Evolutionary conservation across 2,888 invertebrate genomes (phyloP), one percentile per base, ranked within the genome.

Genomic region (Orthosia gothica): DNA sequence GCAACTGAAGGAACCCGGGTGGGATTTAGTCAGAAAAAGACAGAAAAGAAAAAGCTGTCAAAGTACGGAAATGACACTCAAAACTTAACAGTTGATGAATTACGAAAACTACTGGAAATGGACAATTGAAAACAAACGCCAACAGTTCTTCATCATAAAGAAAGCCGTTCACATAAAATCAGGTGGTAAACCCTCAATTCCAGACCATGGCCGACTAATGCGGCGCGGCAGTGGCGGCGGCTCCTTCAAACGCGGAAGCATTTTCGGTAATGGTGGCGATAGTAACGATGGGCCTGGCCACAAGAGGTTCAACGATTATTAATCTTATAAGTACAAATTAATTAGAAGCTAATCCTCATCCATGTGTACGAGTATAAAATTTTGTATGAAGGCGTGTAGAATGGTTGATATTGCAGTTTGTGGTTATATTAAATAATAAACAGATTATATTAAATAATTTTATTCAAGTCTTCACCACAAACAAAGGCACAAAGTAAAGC

Each of bases 181-280:
- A 97, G 98, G 98, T 98, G 83, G 97, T 99, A 74, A 98, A 98
- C 92, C 99, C 99, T 65, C 98, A 99, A 92, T 97, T 99, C 62
- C 97, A 98, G 89, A 98, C 98, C 88, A 97, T 99, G 97, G 98
- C 26, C 26, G 26, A 26, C 3, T n/a, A n/a, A n/a, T n/a, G n/a
- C n/a, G n/a, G n/a, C n/a, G n/a, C n/a, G n/a, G n/a, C n/a, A n/a
- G n/a, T n/a, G n/a, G n/a, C n/a, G n/a, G n/a, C n/a, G n/a, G n/a
- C n/a, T n/a, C n/a, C n/a, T n/a, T n/a, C n/a, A n/a, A n/a, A n/a
- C n/a, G n/a, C n/a, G n/a, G n/a, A n/a, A n/a, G n/a, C n/a, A n/a
- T n/a, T n/a, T n/a, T n/a, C n/a, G n/a, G n/a, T n/a, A n/a, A n/a
- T 78, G 94, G 95, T 68, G 92, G 92, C 40, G 92, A 92, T 32